phyloP scores from a whole-genome alignment of 2,888 invertebrate genomes.

The Macaria notata region DNA sequence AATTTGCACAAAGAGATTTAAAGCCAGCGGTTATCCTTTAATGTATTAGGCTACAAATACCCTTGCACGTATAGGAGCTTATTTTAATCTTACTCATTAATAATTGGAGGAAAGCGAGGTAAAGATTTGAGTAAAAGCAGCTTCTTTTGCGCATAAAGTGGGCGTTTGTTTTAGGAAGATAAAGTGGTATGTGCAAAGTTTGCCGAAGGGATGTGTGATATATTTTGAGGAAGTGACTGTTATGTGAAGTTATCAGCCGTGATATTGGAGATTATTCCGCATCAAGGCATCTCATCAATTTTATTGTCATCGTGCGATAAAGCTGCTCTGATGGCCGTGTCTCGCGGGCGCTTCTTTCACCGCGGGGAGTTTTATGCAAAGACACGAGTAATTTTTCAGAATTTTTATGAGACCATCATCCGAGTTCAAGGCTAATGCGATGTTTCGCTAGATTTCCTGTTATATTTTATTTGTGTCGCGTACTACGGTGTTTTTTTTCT shows the following conservation, averaged over 20 bases:
- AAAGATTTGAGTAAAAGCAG: constrained; percentile 18
- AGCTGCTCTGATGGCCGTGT: constrained; percentile 38
- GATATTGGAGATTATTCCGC: constrained; percentile 66
- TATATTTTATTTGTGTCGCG: constrained; percentile 31
- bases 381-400: constrained; percentile 26
- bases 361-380: constrained; percentile 27
- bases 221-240: constrained; percentile 26
- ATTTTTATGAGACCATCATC: constrained; percentile 36
- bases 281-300: constrained; percentile 52
- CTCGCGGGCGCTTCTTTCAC: constrained; percentile 36
- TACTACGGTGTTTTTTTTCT: constrained; percentile 32
- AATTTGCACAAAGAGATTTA: constrained; percentile 38
- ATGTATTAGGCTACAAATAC: constrained; percentile 38
- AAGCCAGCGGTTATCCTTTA: constrained; percentile 33
- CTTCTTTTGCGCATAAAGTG: neutral
- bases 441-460: constrained; percentile 34
- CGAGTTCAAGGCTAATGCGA: constrained; percentile 37
- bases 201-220: constrained; percentile 6
- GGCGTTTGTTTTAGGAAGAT: no score
- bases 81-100: constrained; percentile 35
- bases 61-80: constrained; percentile 27
- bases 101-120: constrained; percentile 14
- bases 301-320: constrained; percentile 50
- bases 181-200: neutral
- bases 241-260: constrained; percentile 55